Conservation (phyloP, 2,113 vertebrate species). For the Tonatia bakeri region DNA sequence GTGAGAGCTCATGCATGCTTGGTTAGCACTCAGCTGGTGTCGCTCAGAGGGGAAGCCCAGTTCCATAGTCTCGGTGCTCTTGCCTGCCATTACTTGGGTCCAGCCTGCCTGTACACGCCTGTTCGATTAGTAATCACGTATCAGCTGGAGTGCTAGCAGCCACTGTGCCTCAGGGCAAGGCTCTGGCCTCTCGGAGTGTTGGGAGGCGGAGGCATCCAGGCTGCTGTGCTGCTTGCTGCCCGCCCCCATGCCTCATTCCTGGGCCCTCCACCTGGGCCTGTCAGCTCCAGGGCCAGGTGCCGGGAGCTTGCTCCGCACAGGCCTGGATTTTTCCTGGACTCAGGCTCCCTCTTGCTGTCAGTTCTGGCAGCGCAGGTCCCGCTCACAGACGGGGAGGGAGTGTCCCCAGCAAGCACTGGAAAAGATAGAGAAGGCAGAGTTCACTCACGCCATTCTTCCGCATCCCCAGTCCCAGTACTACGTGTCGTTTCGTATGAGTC, state of each 20-base stretch:
- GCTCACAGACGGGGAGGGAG: background rate
- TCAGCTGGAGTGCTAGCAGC: background rate
- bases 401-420: background rate
- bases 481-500: background rate
- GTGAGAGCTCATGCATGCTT: background rate
- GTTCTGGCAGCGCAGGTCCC: background rate
- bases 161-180: too few relatives aligned
- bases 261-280: too few relatives aligned
- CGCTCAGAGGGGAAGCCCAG: background rate
- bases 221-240: background rate
- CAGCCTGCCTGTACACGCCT: background rate
- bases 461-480: background rate
- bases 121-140: background rate
- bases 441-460: background rate
- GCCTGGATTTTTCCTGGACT: background rate
- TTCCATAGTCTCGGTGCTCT: background rate
- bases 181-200: background rate
- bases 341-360: constrained; percentile 46
- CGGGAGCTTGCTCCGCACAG: background rate
- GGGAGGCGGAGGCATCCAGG: background rate
- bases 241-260: fast-evolving
- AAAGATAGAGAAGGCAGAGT: background rate
- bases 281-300: too few relatives aligned
- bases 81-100: background rate
- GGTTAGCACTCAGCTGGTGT: background rate